A percentile compares a stretch with the other conserved stretches of the same genome.
Evolutionary conservation across 2,113 vertebrate genomes (phyloP).

Genomic region (Ascaphus truei): DNA sequence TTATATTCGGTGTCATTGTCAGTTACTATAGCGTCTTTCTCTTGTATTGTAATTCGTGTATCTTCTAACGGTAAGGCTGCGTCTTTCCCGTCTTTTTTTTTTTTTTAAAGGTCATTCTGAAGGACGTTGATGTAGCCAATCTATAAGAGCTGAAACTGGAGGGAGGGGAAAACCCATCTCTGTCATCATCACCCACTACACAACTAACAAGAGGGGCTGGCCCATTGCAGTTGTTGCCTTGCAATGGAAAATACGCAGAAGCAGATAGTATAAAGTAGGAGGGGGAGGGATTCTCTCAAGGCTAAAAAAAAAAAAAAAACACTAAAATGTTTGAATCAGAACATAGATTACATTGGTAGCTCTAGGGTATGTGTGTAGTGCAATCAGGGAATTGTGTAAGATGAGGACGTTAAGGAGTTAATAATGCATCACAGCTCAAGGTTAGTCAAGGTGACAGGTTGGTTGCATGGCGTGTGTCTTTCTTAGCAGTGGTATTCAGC

Average conservation of each 20-base stretch:
- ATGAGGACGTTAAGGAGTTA: constrained; percentile 55
- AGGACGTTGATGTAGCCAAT: constrained; percentile 64
- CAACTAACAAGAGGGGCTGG: not conserved
- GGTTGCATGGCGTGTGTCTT: constrained; percentile 44
- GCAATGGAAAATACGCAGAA: constrained; percentile 26
- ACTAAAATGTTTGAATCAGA: not conserved
- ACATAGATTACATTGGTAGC: not conserved
- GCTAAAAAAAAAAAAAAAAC: too few species aligned
- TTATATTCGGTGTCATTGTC: too few species aligned
- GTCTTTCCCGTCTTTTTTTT: not conserved
- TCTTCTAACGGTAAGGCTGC: too few species aligned
- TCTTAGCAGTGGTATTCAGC: too few species aligned
- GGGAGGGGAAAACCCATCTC: constrained; percentile 27
- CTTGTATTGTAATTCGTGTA: too few species aligned
- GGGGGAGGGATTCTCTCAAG: not conserved
- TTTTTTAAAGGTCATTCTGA: constrained; percentile 72
- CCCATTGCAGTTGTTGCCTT: constrained; percentile 3
- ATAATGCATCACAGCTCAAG: constrained; percentile 87
- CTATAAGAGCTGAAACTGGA: constrained; percentile 47
- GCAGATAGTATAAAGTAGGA: not conserved
- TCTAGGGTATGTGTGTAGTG: not conserved
- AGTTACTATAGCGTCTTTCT: too few species aligned
- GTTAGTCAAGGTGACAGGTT: constrained; percentile 82
- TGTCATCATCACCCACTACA: constrained; percentile 8
- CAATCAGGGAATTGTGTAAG: not conserved